Evolutionary conservation across 2,888 invertebrate species (phyloP), one percentile per base, ranked within the genome.

Genomic region (Seira musarum): DNA sequence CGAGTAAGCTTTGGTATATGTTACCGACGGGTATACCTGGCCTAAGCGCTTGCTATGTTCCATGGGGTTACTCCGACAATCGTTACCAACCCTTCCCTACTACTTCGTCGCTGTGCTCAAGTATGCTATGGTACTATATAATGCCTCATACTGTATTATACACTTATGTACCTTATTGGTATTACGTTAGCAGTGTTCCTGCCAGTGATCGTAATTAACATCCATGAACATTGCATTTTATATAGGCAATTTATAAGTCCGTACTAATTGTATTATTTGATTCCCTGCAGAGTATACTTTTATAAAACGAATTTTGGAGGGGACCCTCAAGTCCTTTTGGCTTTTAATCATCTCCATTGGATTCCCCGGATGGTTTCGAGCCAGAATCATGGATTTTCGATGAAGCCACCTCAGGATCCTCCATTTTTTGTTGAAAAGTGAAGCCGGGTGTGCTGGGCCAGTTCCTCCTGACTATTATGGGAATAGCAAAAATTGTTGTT

Each of bases 1-100:
- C 30, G 30, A 2, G 63, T n/a, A n/a, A n/a, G n/a, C n/a, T n/a
- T n/a, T n/a, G n/a, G n/a, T n/a, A n/a, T 65, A 35, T 15, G 61
- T 57, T 57, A 17, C 19, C 22, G 1, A 15, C 57, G 30, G 67
- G 80, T 80, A 80, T 80, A 80, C 80, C 75, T 63, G 71, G 66
- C 75, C 75, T 80, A 75, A 80, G 80, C 75, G 66, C 64, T 63
- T 57, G 19, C 70, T 80, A 80, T 80, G 80, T 80, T 80, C 74
- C 80, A 74, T 64, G 80, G 80, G 80, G 80, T 80, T 24, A 70
- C 64, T 69, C 40, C 19, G 57, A 35, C 8, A 25, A 60, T 65
- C 68, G 60, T 63, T 61, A 35, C 57, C 79, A 30, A 24, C 17
- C 63, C 69, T 22, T 69, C 40, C 63, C 78, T 66, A 46, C 65